Percentiles rank a stretch among this genome's conserved stretches.
Conservation (phyloP, 2,797 vertebrate species). For the Danio choprae region DNA sequence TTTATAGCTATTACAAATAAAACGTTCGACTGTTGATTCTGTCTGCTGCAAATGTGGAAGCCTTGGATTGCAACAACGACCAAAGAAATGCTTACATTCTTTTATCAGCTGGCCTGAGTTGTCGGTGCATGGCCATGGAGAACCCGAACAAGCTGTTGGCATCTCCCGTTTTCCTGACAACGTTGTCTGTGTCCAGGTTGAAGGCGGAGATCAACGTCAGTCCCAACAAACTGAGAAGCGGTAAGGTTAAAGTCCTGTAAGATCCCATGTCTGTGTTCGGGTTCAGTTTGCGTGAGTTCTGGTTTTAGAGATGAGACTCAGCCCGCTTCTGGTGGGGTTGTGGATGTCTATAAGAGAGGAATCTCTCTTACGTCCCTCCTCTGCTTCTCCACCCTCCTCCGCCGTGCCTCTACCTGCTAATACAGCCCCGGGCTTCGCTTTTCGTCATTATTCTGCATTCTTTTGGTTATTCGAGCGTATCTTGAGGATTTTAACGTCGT, state of each 20-base stretch:
- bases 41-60: not conserved
- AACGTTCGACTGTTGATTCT: not conserved
- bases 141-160: constrained; percentile 84
- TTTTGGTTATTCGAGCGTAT: not conserved
- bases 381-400: constrained; percentile 29
- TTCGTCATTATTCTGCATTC: not conserved
- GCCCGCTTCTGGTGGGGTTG: constrained; percentile 19
- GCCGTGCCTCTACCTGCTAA: constrained; percentile 34
- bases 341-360: constrained; percentile 34
- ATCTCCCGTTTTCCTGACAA: constrained; percentile 79
- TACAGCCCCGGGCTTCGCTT: constrained; percentile 3
- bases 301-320: not conserved
- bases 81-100: constrained; percentile 78
- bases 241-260: constrained; percentile 34
- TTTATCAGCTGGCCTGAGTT: constrained; percentile 78
- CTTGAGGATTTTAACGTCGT: not conserved
- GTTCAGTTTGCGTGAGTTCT: not conserved
- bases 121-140: constrained; percentile 85
- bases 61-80: not conserved
- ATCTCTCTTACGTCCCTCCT: constrained; percentile 12
- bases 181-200: constrained; percentile 81
- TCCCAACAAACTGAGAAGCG: constrained; percentile 52
- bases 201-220: constrained; percentile 70
- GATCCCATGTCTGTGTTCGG: constrained; percentile 48
- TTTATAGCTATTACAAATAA: not conserved